Evolutionary conservation across 2,888 invertebrate species (phyloP).

Genomic region (Neria commutata): DNA sequence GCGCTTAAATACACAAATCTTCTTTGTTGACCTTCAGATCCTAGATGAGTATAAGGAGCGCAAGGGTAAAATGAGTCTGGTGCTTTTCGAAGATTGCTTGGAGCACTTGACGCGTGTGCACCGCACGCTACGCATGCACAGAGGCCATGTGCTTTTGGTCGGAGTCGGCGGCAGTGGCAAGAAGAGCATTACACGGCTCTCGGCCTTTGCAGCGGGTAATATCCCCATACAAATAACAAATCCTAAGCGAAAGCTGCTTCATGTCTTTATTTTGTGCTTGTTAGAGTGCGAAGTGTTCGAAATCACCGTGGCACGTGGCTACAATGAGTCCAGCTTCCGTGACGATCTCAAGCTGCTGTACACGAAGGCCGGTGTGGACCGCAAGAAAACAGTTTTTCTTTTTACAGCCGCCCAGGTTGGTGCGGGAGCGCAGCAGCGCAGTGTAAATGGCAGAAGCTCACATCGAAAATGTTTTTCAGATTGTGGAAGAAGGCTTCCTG

Average conservation of each 20-base stretch:
- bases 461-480: constrained; percentile 53
- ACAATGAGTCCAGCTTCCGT: constrained; percentile 80
- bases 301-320: constrained; percentile 83
- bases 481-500: constrained; percentile 81
- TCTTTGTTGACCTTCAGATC: constrained; percentile 69
- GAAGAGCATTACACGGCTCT: constrained; percentile 77
- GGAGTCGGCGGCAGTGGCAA: constrained; percentile 93
- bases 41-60: constrained; percentile 84
- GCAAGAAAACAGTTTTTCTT: constrained; percentile 80
- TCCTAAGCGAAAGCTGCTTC: background rate
- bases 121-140: constrained; percentile 76
- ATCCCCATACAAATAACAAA: background rate
- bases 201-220: constrained; percentile 80
- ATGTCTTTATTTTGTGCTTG: background rate
- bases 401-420: constrained; percentile 80
- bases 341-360: constrained; percentile 86
- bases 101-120: constrained; percentile 90
- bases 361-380: constrained; percentile 76
- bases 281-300: constrained; percentile 79
- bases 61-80: constrained; percentile 75
- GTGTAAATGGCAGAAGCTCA: background rate
- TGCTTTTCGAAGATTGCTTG: constrained; percentile 89
- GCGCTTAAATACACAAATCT: no score
- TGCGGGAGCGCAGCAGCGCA: constrained; percentile 24
- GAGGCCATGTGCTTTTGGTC: constrained; percentile 83